phyloP scores from a whole-genome alignment of 2,797 vertebrate species.

The Scleropages formosus region DNA sequence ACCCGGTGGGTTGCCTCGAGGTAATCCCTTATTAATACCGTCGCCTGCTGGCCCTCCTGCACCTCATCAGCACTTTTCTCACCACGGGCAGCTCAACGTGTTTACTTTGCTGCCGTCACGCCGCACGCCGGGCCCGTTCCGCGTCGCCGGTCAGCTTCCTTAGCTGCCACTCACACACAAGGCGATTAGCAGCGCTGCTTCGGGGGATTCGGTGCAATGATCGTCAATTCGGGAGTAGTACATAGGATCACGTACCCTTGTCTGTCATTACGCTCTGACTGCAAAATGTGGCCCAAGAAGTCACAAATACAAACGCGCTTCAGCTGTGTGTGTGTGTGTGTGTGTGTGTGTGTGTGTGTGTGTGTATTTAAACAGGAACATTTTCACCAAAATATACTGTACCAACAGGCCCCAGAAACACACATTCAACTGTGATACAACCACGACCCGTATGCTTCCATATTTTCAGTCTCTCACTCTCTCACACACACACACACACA shows the following conservation, averaged over 20 bases:
- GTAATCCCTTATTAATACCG: conserved; percentile 43
- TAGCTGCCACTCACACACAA: conserved; percentile 18
- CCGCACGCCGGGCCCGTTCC: not conserved
- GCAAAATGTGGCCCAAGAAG: not conserved
- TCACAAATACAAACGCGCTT: not conserved
- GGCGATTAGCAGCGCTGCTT: not conserved
- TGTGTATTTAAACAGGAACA: not conserved
- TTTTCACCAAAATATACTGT: not conserved
- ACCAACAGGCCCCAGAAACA: not conserved
- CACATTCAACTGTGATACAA: not conserved
- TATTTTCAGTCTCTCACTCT: not conserved
- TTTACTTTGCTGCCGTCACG: not conserved
- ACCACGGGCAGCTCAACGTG: conserved; percentile 23
- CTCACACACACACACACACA: not conserved
- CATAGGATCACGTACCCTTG: too few species aligned
- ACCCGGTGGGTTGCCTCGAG: conserved; percentile 23
- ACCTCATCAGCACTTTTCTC: conserved; percentile 36
- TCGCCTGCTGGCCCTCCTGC: conserved; percentile 18
- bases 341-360: too few species aligned
- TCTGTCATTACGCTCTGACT: too few species aligned
- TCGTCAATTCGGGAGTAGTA: not conserved
- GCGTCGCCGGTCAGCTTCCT: not conserved
- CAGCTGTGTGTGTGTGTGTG: too few species aligned
- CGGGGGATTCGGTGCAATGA: not conserved
- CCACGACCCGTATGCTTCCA: too few species aligned